These are phyloP conservation scores for Dynastes grantii DNA, from an alignment of 2,888 invertebrate genomes.

Conservation along the genomic window DNA sequence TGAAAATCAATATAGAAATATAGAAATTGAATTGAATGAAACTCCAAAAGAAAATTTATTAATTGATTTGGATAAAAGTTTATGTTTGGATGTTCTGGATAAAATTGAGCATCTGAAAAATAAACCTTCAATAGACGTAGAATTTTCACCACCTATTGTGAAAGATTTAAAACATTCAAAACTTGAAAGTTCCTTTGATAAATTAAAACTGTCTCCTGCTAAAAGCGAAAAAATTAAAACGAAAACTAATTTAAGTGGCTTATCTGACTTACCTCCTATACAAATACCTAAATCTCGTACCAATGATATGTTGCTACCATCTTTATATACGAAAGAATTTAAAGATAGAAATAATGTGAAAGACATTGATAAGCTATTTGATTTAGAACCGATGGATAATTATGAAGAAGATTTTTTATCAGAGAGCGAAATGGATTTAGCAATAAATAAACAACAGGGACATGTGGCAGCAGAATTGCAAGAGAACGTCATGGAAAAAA, in stretches of 20 bases:
- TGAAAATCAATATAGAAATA: constrained; percentile 5
- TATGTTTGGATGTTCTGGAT: neutral
- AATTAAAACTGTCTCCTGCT: constrained; percentile 56
- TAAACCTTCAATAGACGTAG: constrained; percentile 47
- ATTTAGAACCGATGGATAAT: constrained; percentile 61
- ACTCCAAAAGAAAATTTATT: neutral
- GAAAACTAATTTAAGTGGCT: constrained; percentile 63
- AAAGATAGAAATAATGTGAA: constrained; percentile 63
- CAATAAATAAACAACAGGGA: constrained; percentile 45
- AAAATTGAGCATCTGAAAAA: constrained; percentile 30
- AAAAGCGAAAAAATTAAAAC: constrained; percentile 63
- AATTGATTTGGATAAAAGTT: constrained; percentile 7
- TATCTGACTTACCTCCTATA: constrained; percentile 66
- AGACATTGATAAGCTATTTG: constrained; percentile 65
- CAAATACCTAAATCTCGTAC: constrained; percentile 63
- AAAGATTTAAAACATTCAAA: constrained; percentile 57
- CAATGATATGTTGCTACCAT: constrained; percentile 65
- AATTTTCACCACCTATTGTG: constrained; percentile 57
- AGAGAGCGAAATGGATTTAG: constrained; percentile 58
- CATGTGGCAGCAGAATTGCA: constrained; percentile 21
- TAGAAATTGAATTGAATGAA: neutral
- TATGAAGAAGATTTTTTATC: constrained; percentile 69
- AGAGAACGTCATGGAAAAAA: neutral
- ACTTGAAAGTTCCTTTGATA: constrained; percentile 53
- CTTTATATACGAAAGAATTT: constrained; percentile 66